Conservation (phyloP, 2,113 vertebrate genomes). For the Grus americana region DNA sequence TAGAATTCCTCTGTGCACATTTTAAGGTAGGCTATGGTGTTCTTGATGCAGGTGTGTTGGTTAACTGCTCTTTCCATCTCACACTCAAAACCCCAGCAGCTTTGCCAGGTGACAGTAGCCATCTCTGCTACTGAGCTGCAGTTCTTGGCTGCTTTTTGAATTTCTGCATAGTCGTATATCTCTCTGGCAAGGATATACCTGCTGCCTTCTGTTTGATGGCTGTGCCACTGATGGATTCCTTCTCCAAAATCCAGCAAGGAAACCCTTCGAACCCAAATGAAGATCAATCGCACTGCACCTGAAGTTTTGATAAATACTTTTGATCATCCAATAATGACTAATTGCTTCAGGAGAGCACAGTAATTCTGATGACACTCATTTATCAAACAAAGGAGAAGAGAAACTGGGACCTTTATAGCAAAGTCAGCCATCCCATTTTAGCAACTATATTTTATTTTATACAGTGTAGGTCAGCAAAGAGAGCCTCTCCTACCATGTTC, state of each 20-base stretch:
- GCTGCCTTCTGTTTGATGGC: slow-evolving; percentile 65
- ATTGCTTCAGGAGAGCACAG: slow-evolving; percentile 39
- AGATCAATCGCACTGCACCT: slow-evolving; percentile 56
- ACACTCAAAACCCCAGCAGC: slow-evolving; percentile 26
- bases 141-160: slow-evolving; percentile 43
- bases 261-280: slow-evolving; percentile 68
- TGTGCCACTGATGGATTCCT: slow-evolving; percentile 43
- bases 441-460: not conserved
- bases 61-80: not conserved
- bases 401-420: not conserved
- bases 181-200: slow-evolving; percentile 61
- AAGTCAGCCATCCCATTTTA: not conserved
- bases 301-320: slow-evolving; percentile 72
- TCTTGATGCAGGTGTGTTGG: not conserved
- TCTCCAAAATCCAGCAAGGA: slow-evolving; percentile 27
- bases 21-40: not conserved
- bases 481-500: not conserved
- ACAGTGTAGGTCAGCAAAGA: not conserved
- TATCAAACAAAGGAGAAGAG: slow-evolving; percentile 32
- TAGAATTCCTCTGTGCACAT: slow-evolving; percentile 44
- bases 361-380: slow-evolving; percentile 52
- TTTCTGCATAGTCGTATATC: slow-evolving; percentile 45
- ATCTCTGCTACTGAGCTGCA: slow-evolving; percentile 29
- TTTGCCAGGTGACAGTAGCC: slow-evolving; percentile 57
- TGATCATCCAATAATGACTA: slow-evolving; percentile 51